Evolutionary conservation across 2,797 vertebrate genomes (phyloP).

Genomic region (Australoheros facetus): DNA sequence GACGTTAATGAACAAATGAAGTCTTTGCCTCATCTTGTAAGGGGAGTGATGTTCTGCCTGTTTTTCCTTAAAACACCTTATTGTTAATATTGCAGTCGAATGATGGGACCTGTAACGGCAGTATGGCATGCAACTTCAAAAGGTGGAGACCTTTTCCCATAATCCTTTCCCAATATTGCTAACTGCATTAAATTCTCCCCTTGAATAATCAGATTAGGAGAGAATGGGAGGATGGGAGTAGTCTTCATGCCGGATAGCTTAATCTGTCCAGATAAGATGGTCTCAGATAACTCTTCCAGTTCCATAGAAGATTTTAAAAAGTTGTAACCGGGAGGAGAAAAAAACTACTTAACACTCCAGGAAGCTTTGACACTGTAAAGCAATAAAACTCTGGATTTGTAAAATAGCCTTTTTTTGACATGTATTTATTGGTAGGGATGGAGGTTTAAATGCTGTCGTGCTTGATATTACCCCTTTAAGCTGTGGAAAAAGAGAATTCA

Average conservation of each 20-base stretch:
- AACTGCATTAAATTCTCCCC: conserved; percentile 45
- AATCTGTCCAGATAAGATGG: conserved; percentile 20
- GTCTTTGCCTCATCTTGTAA: conserved; percentile 54
- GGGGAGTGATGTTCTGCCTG: conserved; percentile 48
- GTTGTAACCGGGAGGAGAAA: background rate
- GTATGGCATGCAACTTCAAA: conserved; percentile 51
- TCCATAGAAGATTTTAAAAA: background rate
- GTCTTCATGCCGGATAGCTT: background rate
- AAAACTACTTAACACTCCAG: conserved; percentile 64
- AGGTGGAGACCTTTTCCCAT: conserved; percentile 25
- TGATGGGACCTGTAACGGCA: conserved; percentile 54
- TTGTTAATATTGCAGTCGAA: conserved; percentile 69
- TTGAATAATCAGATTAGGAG: conserved; percentile 34
- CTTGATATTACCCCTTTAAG: conserved; percentile 24
- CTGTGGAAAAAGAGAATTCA: conserved; percentile 42
- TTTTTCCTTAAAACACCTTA: conserved; percentile 46
- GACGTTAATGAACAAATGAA: conserved; percentile 62
- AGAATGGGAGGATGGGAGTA: conserved; percentile 2
- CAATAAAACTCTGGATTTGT: conserved; percentile 53
- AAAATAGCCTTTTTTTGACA: conserved; percentile 38
- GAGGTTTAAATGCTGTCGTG: conserved; percentile 38
- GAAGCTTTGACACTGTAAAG: conserved; percentile 47
- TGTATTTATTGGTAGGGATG: conserved; percentile 70
- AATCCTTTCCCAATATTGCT: conserved; percentile 42
- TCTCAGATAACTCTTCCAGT: conserved; percentile 55